Evolutionary conservation across 2,797 vertebrate genomes (phyloP).

Genomic region (Neomorphus geoffroyi): DNA sequence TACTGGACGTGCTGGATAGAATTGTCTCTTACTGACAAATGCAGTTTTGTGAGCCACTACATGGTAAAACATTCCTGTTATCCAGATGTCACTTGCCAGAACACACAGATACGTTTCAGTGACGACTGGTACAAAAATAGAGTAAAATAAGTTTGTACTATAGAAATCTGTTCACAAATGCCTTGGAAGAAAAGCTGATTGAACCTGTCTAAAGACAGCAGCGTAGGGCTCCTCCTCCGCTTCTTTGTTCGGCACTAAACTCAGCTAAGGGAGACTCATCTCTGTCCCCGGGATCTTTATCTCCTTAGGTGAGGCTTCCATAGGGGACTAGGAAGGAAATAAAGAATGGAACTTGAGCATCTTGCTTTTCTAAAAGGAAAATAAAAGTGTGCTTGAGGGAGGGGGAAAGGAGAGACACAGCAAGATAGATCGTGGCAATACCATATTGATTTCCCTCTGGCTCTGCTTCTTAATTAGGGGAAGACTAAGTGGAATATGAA

Average conservation of each 20-base stretch:
- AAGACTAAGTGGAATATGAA: conserved; percentile 35
- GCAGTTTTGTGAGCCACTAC: not conserved
- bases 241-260: not conserved
- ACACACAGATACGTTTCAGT: not conserved
- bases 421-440: not conserved
- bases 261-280: not conserved
- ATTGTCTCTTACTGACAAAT: not conserved
- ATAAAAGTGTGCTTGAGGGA: not conserved
- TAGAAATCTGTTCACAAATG: not conserved
- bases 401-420: not conserved
- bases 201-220: not conserved
- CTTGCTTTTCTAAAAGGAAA: not conserved
- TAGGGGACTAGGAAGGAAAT: not conserved
- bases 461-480: conserved; percentile 44
- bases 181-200: not conserved
- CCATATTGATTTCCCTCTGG: conserved; percentile 22
- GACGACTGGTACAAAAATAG: not conserved
- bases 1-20: not conserved
- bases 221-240: not conserved
- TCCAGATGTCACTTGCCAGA: not conserved
- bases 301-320: not conserved
- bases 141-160: not conserved
- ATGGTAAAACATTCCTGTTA: not conserved
- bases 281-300: fast-evolving
- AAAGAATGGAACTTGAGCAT: not conserved